These are phyloP conservation scores for Chymomyza costata DNA, from an alignment of 1,140 invertebrate genomes.

Conservation along the genomic window DNA sequence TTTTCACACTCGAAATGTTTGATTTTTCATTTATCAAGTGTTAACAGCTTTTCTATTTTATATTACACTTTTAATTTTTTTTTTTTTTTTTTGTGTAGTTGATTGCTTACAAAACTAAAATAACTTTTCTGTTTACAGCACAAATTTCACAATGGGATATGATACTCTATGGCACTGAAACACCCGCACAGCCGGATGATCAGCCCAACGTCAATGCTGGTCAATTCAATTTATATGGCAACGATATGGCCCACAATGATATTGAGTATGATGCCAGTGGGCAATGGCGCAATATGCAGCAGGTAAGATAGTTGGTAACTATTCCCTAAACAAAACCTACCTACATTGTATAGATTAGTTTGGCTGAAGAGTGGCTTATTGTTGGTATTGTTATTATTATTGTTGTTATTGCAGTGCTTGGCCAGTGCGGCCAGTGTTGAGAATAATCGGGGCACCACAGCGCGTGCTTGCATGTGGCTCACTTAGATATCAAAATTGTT, in stretches of 20 bases:
- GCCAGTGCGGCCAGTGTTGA: conserved; percentile 31
- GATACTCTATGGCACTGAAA: conserved; percentile 86
- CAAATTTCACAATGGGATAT: conserved; percentile 82
- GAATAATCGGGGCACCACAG: conserved; percentile 26
- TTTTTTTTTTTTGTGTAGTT: conserved; percentile 23
- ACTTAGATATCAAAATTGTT: conserved; percentile 47
- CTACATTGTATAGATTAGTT: neutral
- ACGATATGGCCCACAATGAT: conserved; percentile 65
- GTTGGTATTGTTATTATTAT: conserved; percentile 8
- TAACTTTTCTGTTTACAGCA: conserved; percentile 60
- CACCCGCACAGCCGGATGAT: conserved; percentile 78
- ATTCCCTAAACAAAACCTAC: neutral
- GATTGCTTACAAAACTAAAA: neutral
- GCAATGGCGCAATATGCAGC: conserved; percentile 74
- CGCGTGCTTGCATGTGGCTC: conserved; percentile 61
- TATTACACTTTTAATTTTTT: conserved; percentile 33
- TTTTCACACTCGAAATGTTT: conserved; percentile 30
- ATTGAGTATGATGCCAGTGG: conserved; percentile 54
- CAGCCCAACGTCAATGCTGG: conserved; percentile 42
- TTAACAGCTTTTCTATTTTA: conserved; percentile 25
- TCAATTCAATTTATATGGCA: conserved; percentile 45
- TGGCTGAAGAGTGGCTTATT: no score
- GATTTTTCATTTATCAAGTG: conserved; percentile 38
- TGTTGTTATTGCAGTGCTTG: conserved; percentile 53
- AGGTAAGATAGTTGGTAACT: conserved; percentile 48